A percentile compares a stretch with the other conserved stretches of the same genome.
These are phyloP conservation scores for Labeo catla DNA, from an alignment of 2,113 vertebrate genomes.

Conservation along the genomic window DNA sequence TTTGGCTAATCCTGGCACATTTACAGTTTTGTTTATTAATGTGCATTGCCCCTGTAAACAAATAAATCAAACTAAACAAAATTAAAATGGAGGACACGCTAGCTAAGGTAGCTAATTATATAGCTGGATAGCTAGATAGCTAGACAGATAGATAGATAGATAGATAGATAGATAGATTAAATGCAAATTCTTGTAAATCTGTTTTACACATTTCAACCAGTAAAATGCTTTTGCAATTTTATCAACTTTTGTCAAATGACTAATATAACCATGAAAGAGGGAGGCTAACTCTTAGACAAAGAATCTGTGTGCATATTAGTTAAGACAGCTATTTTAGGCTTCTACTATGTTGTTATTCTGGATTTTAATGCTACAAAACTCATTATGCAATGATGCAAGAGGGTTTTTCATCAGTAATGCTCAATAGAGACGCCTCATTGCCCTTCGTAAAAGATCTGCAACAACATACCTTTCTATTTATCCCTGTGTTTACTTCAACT, in stretches of 20 bases:
- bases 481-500: constrained; percentile 37
- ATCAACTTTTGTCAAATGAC: neutral
- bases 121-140: no score
- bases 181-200: neutral
- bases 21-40: no score
- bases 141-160: no score
- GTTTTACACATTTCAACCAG: neutral
- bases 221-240: neutral
- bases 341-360: neutral
- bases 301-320: neutral
- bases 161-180: no score
- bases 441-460: neutral
- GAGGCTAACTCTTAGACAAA: neutral
- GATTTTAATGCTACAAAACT: neutral
- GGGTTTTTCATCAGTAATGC: neutral
- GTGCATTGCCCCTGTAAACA: no score
- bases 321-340: constrained; percentile 7
- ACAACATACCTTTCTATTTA: constrained; percentile 37
- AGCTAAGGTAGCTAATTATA: no score
- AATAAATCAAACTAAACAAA: no score
- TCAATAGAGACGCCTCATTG: neutral
- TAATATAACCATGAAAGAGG: neutral
- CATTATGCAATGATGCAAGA: neutral
- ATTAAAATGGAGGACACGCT: no score
- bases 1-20: no score